Evolutionary conservation across 2,888 invertebrate genomes (phyloP).

Genomic region (Aelia acuminata): DNA sequence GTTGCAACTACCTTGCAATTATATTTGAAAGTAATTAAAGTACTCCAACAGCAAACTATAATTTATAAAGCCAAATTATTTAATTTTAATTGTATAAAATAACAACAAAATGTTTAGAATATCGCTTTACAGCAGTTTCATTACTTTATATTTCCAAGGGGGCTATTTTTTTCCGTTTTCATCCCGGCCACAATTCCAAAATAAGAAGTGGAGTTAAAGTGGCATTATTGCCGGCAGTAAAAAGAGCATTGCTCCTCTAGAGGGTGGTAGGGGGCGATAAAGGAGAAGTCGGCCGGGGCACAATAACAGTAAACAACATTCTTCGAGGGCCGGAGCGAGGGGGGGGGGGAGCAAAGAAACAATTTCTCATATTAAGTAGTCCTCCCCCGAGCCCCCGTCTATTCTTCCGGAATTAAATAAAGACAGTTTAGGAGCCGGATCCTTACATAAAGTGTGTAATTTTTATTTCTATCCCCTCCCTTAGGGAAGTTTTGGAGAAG

Average conservation of each 20-base stretch:
- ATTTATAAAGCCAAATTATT: no score
- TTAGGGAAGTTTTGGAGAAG: not conserved
- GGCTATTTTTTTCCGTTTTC: not conserved
- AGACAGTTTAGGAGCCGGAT: conserved; percentile 49
- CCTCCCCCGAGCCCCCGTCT: not conserved
- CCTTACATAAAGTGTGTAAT: conserved; percentile 55
- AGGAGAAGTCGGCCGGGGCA: conserved; percentile 5
- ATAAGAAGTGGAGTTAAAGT: conserved; percentile 21
- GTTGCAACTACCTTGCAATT: no score
- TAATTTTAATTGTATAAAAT: no score
- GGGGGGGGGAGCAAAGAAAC: not conserved
- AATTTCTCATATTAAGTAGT: conserved; percentile 57
- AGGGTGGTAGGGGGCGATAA: conserved; percentile 30
- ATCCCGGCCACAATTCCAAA: conserved; percentile 44
- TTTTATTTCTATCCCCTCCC: conserved; percentile 42
- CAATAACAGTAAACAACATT: conserved; percentile 53
- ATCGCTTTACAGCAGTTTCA: conserved; percentile 29
- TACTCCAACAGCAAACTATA: no score
- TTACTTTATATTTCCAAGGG: conserved; percentile 5
- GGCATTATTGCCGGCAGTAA: conserved; percentile 43
- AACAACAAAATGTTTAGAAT: not conserved
- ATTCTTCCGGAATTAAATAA: conserved; percentile 50
- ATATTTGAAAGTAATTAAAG: no score
- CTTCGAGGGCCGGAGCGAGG: not conserved
- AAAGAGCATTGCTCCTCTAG: conserved; percentile 11